These are phyloP conservation scores for Apodemus sylvaticus DNA, from an alignment of 2,113 vertebrate species.

Conservation along the genomic window DNA sequence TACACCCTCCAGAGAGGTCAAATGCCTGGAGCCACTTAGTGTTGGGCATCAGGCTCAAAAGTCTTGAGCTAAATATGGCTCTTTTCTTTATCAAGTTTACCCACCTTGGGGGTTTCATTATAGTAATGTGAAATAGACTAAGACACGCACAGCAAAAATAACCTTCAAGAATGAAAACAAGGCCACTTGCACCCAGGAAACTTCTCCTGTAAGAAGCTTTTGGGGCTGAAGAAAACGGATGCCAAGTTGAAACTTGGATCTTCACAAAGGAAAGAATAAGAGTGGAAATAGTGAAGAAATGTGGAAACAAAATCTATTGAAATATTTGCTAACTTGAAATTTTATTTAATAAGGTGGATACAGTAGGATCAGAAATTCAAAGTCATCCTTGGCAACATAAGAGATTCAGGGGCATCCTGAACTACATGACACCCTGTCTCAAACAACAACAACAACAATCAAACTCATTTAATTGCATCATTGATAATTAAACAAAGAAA, in stretches of 20 bases:
- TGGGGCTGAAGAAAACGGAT: not conserved
- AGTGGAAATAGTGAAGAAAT: not conserved
- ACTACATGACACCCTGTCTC: not conserved
- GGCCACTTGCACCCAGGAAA: not conserved
- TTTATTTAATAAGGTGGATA: not conserved
- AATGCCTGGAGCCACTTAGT: not conserved
- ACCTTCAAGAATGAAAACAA: not conserved
- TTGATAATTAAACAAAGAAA: not conserved
- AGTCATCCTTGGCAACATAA: not conserved
- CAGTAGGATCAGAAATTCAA: not conserved
- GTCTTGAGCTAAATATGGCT: not conserved
- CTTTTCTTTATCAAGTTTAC: not conserved
- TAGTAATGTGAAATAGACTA: not conserved
- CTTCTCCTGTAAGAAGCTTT: not conserved
- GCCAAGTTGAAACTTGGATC: not conserved
- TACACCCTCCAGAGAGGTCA: not conserved
- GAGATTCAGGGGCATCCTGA: not conserved
- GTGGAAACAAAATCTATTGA: not conserved
- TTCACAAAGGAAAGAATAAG: not conserved
- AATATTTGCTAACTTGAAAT: not conserved
- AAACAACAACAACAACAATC: not conserved
- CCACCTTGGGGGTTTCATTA: not conserved
- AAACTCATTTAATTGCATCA: not conserved
- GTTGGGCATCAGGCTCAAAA: not conserved
- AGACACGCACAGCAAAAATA: slow-evolving; percentile 10